Base-by-base conservation (phyloP, 2,113 vertebrate genomes). In the Maylandia zebra region DNA sequence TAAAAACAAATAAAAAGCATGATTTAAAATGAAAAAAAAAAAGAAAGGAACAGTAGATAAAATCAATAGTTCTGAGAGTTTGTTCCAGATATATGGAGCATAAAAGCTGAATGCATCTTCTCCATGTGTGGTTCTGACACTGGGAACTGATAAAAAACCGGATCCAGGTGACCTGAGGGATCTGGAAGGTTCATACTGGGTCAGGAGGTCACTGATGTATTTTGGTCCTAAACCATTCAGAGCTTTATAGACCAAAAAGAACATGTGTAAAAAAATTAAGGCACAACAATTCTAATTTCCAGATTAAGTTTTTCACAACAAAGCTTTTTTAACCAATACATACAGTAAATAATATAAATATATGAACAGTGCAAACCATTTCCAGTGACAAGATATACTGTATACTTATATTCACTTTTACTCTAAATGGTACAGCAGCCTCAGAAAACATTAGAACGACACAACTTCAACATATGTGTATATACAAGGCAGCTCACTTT, bases 131-230 rank as follows among this genome's bases (percentile, higher is more conserved):
- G 12, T 57, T 27, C 7, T 27, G 55, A 14, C 24, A 14, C 24
- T 14, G 12, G 12, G 12, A 57, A 57, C 55, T 27, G 4, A 57
- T 27, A 27, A 14, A 56, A 27, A 5, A 27, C 3, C 1, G 0
- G 12, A 57, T 57, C 12, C 24, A 57, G 55, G 2, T 57, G 22
- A 57, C 24, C 55, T 57, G 55, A 57, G 55, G 24, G 12, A 14
- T 57, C 55, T 57, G 55, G 24, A 57, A 27, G 55, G 24, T 57
- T 27, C 55, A 27, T 14, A 57, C 4, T 59, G 27, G 27, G 56
- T 59, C 56, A 30, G 12, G 55, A 57, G 13, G 13, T 59, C 56
- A 59, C 27, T 59, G 56, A 59, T 59, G 27, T 30, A 16, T 59
- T 59, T 59, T 16, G 27, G 56, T 59, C 13, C 56, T 32, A 59